Base-by-base conservation (phyloP, 23 tunicate genomes). In the Halocynthia aurantium region DNA sequence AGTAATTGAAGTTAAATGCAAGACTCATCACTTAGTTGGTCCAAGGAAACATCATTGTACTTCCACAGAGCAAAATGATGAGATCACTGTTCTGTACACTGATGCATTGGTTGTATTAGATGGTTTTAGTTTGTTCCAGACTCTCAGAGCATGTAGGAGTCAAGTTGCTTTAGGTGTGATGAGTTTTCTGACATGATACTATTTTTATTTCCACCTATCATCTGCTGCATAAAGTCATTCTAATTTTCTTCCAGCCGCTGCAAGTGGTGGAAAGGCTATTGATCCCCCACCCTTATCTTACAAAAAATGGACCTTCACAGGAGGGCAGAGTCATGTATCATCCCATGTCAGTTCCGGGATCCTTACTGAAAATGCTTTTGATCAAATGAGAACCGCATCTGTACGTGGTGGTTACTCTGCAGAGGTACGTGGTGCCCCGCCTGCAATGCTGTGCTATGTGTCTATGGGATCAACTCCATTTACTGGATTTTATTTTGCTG, bases 221-320 rank as follows among this genome's bases (percentile, higher is more conserved):
- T 31, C 44, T 31, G 44, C 44, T 31, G 44, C 44, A 31, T 31
- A 31, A 31, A 31, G 44, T 31, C 2, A 2, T 31, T 31, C 44
- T 31, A 31, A 31, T 31, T 21, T 12, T 50, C 51, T 57, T 62
- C 18, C 64, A 83, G 96, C 89, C 51, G 73, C 89, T 61, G 96
- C 96, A 6, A 81, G 84, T 75, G 96, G 96, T 9, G 61, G 75
- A 7, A 78, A 57, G 70, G 21, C 2, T 21, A 70, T 76, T 5
- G 89, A 84, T 50, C 96, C 96, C 6, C 96, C 96, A 12, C 96
- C 96, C 5, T 55, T 92, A 56, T 76, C 98, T 11, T 92, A 75
- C 61, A 84, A 82, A 55, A 92, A 92, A 74, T 92, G 91, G 93
- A 74, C 63, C 22, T 81, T 92, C 52, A 54, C 74, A 13, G 87